A percentile compares a stretch with the other conserved stretches of the same genome.
phyloP scores from a whole-genome alignment of 2,797 vertebrate species.

The Pygocentrus nattereri region DNA sequence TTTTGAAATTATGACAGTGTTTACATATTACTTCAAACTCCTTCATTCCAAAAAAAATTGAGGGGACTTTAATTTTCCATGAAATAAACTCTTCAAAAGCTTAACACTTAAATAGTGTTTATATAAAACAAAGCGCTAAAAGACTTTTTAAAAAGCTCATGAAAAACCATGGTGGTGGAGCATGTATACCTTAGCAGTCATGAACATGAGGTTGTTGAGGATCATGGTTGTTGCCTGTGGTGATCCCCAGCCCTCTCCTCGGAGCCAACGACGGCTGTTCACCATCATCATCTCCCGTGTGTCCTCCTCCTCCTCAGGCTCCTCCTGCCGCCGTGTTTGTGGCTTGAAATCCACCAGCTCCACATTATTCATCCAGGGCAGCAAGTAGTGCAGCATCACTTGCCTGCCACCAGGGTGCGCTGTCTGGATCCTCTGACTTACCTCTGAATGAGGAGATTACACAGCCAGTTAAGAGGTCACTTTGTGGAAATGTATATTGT shows the following conservation, averaged over 20 bases:
- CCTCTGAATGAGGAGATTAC: slow-evolving; percentile 78
- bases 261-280: slow-evolving; percentile 94
- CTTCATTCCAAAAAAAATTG: too few relatives aligned
- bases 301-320: slow-evolving; percentile 83
- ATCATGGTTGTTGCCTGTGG: slow-evolving; percentile 97
- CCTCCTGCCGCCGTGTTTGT: slow-evolving; percentile 81
- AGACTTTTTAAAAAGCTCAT: neutral
- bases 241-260: slow-evolving; percentile 97
- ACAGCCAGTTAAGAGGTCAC: neutral
- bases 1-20: too few relatives aligned
- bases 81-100: neutral
- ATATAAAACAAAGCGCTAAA: too few relatives aligned
- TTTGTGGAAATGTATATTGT: neutral
- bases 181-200: slow-evolving; percentile 93
- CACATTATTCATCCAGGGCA: slow-evolving; percentile 99
- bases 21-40: too few relatives aligned
- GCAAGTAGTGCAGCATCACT: slow-evolving; percentile 97
- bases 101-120: neutral
- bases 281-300: slow-evolving; percentile 91
- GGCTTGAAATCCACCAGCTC: slow-evolving; percentile 95
- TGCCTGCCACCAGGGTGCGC: slow-evolving; percentile 96
- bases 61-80: too few relatives aligned
- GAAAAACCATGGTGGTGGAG: neutral
- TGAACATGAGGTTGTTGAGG: slow-evolving; percentile 99
- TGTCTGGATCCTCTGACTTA: slow-evolving; percentile 97